phyloP scores from a whole-genome alignment of 2,113 vertebrate genomes.

The Perca schrenkii region DNA sequence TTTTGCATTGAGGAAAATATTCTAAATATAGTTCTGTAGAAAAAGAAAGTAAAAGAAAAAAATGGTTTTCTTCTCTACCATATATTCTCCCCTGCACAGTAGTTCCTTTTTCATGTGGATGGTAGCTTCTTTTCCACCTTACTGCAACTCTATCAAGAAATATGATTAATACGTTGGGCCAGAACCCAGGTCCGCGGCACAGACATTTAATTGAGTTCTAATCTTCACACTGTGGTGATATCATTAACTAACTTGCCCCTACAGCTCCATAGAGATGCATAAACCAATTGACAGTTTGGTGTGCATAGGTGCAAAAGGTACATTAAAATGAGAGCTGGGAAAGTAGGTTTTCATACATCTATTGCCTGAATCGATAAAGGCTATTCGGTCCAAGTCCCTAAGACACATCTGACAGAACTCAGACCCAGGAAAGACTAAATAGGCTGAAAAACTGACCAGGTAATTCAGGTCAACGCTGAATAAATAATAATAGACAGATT shows the following conservation, averaged over 20 bases:
- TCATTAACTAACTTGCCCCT: constrained; percentile 70
- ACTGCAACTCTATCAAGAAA: constrained; percentile 70
- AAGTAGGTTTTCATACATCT: constrained; percentile 66
- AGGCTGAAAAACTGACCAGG: constrained; percentile 29
- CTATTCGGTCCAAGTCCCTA: constrained; percentile 65
- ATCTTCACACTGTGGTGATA: constrained; percentile 73
- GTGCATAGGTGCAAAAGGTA: constrained; percentile 65
- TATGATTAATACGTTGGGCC: constrained; percentile 71
- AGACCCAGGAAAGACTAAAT: constrained; percentile 50
- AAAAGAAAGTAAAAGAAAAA: constrained; percentile 19
- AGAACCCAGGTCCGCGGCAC: constrained; percentile 61
- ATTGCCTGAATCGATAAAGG: constrained; percentile 73
- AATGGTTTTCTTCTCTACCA: background rate
- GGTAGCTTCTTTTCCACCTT: constrained; percentile 37
- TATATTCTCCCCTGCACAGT: constrained; percentile 25
- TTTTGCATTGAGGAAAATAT: constrained; percentile 30
- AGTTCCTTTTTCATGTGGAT: constrained; percentile 35
- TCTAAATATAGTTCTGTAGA: constrained; percentile 5
- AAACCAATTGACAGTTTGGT: constrained; percentile 66
- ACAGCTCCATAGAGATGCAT: constrained; percentile 67
- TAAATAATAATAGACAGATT: constrained; percentile 36
- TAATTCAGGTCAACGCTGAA: constrained; percentile 32
- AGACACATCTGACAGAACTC: constrained; percentile 58
- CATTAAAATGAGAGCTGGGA: constrained; percentile 74
- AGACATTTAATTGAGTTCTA: constrained; percentile 77